Evolutionary conservation across 2,113 vertebrate species (phyloP).

Genomic region (Rhegmatorhina hoffmannsi): DNA sequence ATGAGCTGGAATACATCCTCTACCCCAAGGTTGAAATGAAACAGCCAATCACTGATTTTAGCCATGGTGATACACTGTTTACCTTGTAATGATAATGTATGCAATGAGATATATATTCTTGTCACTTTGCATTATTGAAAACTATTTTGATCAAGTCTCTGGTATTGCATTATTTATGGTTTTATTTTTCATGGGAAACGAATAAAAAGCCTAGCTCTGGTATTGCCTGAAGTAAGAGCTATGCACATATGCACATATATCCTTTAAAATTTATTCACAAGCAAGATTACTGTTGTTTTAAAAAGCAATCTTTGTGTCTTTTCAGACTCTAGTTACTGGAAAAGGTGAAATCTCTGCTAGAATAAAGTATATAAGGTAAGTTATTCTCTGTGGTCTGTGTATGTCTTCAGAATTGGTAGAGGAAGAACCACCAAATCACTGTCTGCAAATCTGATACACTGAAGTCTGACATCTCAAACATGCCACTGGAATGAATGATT

Average conservation of each 20-base stretch:
- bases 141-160: background rate
- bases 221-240: background rate
- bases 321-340: background rate
- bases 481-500: accelerated
- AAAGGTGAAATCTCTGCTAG: background rate
- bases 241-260: background rate
- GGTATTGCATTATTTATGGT: background rate
- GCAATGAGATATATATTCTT: background rate
- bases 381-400: background rate
- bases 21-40: background rate
- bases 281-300: background rate
- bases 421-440: background rate
- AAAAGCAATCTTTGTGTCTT: background rate
- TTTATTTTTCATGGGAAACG: background rate
- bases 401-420: background rate
- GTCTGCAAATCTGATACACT: background rate
- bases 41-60: background rate
- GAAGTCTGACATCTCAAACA: background rate
- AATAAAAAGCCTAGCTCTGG: background rate
- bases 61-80: background rate
- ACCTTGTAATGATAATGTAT: background rate
- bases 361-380: background rate
- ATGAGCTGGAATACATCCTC: background rate
- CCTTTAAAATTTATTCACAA: background rate
- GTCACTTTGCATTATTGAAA: background rate